Percentiles rank a stretch among this genome's conserved stretches.
Evolutionary conservation across 2,797 vertebrate species (phyloP).

Genomic region (Lacerta bilineata): DNA sequence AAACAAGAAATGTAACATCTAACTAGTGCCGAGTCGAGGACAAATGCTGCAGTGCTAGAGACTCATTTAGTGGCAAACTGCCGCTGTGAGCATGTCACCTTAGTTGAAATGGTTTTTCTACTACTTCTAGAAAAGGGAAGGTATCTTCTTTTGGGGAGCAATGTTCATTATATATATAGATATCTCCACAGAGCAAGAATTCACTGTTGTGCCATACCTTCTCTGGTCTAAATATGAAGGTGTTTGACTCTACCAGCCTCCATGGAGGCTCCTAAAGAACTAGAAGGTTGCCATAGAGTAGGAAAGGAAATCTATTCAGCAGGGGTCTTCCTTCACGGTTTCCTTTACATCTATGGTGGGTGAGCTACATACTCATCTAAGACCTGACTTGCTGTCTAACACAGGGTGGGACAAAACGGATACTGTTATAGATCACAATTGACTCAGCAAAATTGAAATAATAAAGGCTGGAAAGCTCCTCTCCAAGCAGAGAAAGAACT

Average conservation of each 20-base stretch:
- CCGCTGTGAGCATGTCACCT: background rate
- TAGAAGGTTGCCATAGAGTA: no score
- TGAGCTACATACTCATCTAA: background rate
- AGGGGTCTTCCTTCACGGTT: no score
- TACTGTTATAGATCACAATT: background rate
- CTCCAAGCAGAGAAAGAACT: background rate
- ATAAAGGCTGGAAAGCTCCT: background rate
- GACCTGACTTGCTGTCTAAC: background rate
- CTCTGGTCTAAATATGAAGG: background rate
- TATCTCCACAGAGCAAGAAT: background rate
- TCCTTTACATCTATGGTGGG: no score
- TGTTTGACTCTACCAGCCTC: no score
- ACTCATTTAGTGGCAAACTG: background rate
- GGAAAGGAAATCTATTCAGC: no score
- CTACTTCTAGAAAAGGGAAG: background rate
- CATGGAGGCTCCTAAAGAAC: background rate
- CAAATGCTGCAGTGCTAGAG: background rate
- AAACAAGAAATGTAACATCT: background rate
- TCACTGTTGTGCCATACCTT: background rate
- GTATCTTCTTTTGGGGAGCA: background rate
- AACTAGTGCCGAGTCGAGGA: background rate
- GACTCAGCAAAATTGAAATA: background rate
- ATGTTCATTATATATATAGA: background rate
- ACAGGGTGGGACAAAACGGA: background rate
- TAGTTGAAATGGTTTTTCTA: background rate